phyloP scores from a whole-genome alignment of 2,797 vertebrate species.

The Poecilia picta region DNA sequence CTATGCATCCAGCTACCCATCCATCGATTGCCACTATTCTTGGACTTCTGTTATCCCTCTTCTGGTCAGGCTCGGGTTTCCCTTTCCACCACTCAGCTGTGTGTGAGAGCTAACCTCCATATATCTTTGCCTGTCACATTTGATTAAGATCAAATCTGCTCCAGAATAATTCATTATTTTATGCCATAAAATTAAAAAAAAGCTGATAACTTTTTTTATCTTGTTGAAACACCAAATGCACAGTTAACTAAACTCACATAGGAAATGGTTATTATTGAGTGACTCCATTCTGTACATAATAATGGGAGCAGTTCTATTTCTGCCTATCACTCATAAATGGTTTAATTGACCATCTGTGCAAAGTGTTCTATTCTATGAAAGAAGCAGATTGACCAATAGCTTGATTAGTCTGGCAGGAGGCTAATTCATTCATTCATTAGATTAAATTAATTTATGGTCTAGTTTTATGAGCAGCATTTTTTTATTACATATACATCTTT shows the following conservation, averaged over 20 bases:
- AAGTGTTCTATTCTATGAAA: constrained; percentile 65
- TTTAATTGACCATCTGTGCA: constrained; percentile 71
- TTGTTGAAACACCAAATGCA: constrained; percentile 21
- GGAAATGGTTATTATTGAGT: constrained; percentile 26
- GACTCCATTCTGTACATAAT: constrained; percentile 53
- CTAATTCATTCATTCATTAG: constrained; percentile 15
- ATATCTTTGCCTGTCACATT: constrained; percentile 55
- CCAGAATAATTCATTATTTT: not conserved
- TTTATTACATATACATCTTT: not conserved
- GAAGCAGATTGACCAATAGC: constrained; percentile 62
- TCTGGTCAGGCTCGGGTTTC: constrained; percentile 76
- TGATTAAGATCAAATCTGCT: constrained; percentile 38
- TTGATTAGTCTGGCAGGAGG: constrained; percentile 50
- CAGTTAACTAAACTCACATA: constrained; percentile 8
- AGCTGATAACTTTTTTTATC: constrained; percentile 29
- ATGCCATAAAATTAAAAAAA: not conserved
- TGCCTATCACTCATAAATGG: constrained; percentile 65
- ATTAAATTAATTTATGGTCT: not conserved
- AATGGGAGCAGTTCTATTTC: constrained; percentile 48
- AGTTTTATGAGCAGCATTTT: not conserved
- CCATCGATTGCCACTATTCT: constrained; percentile 96
- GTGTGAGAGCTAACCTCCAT: constrained; percentile 39
- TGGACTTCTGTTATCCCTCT: constrained; percentile 87
- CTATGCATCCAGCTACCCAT: constrained; percentile 72
- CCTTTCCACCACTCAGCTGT: constrained; percentile 71